Percentiles rank a stretch among this genome's conserved stretches.
These are phyloP conservation scores for Hoplostethus atlanticus DNA, from an alignment of 2,797 vertebrate genomes.

Conservation along the genomic window DNA sequence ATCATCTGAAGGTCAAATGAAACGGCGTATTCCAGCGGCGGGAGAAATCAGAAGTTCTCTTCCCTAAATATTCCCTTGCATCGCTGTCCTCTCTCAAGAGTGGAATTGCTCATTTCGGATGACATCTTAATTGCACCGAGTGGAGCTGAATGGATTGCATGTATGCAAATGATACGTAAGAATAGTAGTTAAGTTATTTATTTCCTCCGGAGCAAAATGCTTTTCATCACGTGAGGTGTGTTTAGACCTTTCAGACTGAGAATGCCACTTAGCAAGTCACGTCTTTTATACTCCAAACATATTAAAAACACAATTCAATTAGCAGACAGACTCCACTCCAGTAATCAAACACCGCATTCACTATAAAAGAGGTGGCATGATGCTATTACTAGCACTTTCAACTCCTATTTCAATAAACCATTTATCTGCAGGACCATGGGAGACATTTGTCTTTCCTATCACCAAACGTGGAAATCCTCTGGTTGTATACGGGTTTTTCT, in stretches of 20 bases:
- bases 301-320: conserved; percentile 62
- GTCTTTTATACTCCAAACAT: conserved; percentile 36
- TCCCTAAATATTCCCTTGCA: conserved; percentile 53
- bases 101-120: conserved; percentile 62
- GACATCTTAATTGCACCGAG: conserved; percentile 71
- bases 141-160: conserved; percentile 63
- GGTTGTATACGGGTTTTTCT: conserved; percentile 20
- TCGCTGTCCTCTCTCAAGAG: conserved; percentile 53
- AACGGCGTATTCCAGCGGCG: conserved; percentile 62
- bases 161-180: conserved; percentile 73
- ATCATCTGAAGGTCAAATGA: conserved; percentile 77
- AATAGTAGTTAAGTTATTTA: conserved; percentile 65
- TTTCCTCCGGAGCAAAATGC: conserved; percentile 47
- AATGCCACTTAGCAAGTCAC: conserved; percentile 11
- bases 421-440: conserved; percentile 59
- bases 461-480: conserved; percentile 58
- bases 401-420: conserved; percentile 66
- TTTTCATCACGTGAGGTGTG: conserved; percentile 42
- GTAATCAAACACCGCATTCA: conserved; percentile 54
- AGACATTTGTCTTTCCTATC: conserved; percentile 65
- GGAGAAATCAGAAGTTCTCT: conserved; percentile 38
- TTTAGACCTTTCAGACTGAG: conserved; percentile 47
- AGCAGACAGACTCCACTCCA: conserved; percentile 20
- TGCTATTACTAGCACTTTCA: conserved; percentile 62
- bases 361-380: conserved; percentile 58